phyloP scores from a whole-genome alignment of 1,140 invertebrate genomes.

The Aphidius gifuensis region DNA sequence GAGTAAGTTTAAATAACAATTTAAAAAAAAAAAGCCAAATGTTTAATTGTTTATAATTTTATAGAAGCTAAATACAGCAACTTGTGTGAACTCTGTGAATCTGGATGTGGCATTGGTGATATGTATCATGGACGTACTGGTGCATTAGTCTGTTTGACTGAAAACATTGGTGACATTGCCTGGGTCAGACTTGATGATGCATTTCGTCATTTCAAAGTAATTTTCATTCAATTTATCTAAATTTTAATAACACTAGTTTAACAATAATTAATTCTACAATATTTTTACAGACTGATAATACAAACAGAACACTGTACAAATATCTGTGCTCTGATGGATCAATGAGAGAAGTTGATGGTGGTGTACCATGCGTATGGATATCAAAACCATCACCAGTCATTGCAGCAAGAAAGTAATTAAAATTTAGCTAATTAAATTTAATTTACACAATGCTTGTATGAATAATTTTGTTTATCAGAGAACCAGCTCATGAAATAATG shows the following conservation, averaged over 20 bases:
- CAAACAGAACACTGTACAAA: constrained; percentile 53
- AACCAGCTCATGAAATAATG: too few relatives aligned
- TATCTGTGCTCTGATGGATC: constrained; percentile 81
- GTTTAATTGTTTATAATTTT: neutral
- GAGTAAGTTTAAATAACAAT: constrained; percentile 58
- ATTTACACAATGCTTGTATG: constrained; percentile 17
- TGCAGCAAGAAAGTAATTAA: constrained; percentile 58
- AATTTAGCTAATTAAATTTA: constrained; percentile 3
- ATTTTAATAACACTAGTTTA: neutral
- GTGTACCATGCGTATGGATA: constrained; percentile 72
- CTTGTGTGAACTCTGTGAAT: constrained; percentile 67
- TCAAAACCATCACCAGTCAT: constrained; percentile 71
- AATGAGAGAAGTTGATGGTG: constrained; percentile 56
- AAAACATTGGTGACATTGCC: constrained; percentile 73
- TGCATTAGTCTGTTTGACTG: constrained; percentile 73
- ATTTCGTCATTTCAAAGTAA: constrained; percentile 63
- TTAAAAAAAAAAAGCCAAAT: neutral
- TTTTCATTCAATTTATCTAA: neutral
- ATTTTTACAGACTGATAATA: constrained; percentile 11
- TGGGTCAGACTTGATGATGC: constrained; percentile 72
- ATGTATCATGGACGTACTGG: constrained; percentile 79
- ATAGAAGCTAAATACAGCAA: constrained; percentile 68
- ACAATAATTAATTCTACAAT: neutral
- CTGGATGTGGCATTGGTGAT: constrained; percentile 65
- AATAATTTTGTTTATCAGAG: too few relatives aligned